Evolutionary conservation across 2,888 invertebrate species (phyloP).

Genomic region (Oxyteleia sp.): DNA sequence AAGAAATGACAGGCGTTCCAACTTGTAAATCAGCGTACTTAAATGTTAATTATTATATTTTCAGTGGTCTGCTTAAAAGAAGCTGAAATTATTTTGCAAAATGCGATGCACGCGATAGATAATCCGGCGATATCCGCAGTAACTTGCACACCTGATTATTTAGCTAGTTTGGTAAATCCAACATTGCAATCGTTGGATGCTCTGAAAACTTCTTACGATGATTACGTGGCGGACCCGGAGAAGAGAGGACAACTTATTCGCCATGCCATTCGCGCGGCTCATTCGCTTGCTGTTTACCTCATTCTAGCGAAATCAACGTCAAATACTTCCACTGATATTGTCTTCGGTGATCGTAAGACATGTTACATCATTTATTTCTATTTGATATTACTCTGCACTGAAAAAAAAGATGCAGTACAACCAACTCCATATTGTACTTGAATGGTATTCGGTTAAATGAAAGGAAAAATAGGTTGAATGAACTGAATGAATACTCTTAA

Average conservation of each 20-base stretch:
- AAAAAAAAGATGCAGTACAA: too few species aligned
- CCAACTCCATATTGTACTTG: too few species aligned
- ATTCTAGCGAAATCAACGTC: conserved; percentile 93
- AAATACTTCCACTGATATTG: conserved; percentile 92
- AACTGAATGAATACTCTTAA: too few species aligned
- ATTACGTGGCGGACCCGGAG: conserved; percentile 82
- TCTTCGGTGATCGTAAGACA: conserved; percentile 90
- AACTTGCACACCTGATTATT: conserved; percentile 90
- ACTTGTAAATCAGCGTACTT: too few species aligned
- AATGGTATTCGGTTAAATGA: too few species aligned
- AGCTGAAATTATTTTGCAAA: conserved; percentile 88
- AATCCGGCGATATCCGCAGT: conserved; percentile 91
- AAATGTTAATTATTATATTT: too few species aligned
- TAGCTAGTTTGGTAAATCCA: conserved; percentile 88
- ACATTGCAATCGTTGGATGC: conserved; percentile 85
- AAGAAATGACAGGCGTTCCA: too few species aligned
- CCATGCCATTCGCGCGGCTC: conserved; percentile 88
- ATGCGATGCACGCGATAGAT: conserved; percentile 90
- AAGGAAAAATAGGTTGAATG: too few species aligned
- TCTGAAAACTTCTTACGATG: conserved; percentile 81
- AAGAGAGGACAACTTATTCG: conserved; percentile 87
- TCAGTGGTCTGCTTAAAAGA: conserved; percentile 87
- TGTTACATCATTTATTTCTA: conserved; percentile 12
- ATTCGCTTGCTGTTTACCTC: conserved; percentile 90
- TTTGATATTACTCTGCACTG: too few species aligned